phyloP scores from a whole-genome alignment of 2,888 invertebrate genomes.

The Venustoraphidia nigricollis region DNA sequence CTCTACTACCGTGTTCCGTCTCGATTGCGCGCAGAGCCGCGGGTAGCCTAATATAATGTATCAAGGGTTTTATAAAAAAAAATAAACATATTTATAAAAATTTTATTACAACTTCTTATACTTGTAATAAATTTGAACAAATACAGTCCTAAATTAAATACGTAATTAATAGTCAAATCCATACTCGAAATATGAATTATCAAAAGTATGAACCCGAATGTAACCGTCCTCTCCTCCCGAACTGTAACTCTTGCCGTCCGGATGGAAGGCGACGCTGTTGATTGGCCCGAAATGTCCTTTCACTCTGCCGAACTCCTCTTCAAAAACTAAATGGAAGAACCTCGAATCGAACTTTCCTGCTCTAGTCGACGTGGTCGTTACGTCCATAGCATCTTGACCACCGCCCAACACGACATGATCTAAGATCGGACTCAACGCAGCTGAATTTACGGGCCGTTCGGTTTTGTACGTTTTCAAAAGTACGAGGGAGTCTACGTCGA shows the following conservation, averaged over 20 bases:
- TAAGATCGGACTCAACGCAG: slow-evolving; percentile 84
- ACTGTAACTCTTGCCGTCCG: slow-evolving; percentile 90
- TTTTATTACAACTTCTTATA: not conserved
- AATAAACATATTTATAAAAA: not conserved
- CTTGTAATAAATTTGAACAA: not conserved
- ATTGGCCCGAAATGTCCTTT: slow-evolving; percentile 99
- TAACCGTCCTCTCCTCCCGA: slow-evolving; percentile 99
- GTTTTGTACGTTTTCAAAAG: slow-evolving; percentile 92
- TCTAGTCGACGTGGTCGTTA: slow-evolving; percentile 85
- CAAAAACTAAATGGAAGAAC: slow-evolving; percentile 90
- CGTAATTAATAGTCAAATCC: slow-evolving; percentile 62
- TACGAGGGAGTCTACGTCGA: slow-evolving; percentile 76
- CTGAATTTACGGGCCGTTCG: slow-evolving; percentile 95
- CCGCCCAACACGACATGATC: slow-evolving; percentile 98
- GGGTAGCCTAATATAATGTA: no score
- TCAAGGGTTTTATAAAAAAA: no score
- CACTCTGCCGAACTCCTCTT: slow-evolving; percentile 93
- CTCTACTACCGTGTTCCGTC: no score
- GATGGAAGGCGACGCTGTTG: slow-evolving; percentile 95
- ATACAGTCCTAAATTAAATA: slow-evolving; percentile 8
- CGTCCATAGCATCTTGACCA: slow-evolving; percentile 99
- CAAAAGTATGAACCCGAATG: slow-evolving; percentile 89
- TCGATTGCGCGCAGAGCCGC: no score
- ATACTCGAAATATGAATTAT: slow-evolving; percentile 91
- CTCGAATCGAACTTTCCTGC: slow-evolving; percentile 94